These are phyloP conservation scores for Subanguina moxae DNA, from an alignment of 1,140 invertebrate species.

Conservation along the genomic window DNA sequence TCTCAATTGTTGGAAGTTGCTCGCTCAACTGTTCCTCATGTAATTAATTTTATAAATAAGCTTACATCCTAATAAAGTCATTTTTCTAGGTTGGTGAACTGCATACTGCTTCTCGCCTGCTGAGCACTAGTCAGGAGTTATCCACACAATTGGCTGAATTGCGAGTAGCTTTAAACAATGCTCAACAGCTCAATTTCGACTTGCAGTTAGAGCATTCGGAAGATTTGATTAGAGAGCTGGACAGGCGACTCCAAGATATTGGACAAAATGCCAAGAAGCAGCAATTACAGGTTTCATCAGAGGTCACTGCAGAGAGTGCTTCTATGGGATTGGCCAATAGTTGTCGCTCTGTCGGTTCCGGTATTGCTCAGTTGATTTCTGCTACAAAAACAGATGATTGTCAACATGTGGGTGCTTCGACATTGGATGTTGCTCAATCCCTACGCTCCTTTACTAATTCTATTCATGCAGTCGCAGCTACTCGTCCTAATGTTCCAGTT, in stretches of 20 bases:
- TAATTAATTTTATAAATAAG: not conserved
- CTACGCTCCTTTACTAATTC: conserved; percentile 70
- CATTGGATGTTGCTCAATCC: conserved; percentile 73
- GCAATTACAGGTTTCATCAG: conserved; percentile 75
- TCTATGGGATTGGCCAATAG: conserved; percentile 65
- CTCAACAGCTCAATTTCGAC: conserved; percentile 80
- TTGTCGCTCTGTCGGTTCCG: conserved; percentile 67
- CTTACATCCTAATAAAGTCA: not conserved
- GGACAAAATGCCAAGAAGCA: conserved; percentile 66
- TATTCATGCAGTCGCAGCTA: conserved; percentile 71
- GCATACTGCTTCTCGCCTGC: conserved; percentile 69
- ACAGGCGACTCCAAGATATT: conserved; percentile 70
- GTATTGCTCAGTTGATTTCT: conserved; percentile 76
- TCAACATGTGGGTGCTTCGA: conserved; percentile 75
- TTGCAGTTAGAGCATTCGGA: conserved; percentile 67
- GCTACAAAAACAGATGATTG: conserved; percentile 77
- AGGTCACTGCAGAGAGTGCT: conserved; percentile 67
- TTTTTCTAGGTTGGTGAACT: conserved; percentile 70
- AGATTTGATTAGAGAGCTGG: conserved; percentile 70
- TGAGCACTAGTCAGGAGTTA: conserved; percentile 72
- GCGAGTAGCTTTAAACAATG: conserved; percentile 74
- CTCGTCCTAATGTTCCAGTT: conserved; percentile 66
- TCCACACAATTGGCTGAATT: conserved; percentile 74
- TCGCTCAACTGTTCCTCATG: conserved; percentile 76
- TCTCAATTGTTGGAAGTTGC: conserved; percentile 70